These are phyloP conservation scores for Hirtodrosophila cameraria DNA, from an alignment of 2,888 invertebrate genomes.

Conservation along the genomic window DNA sequence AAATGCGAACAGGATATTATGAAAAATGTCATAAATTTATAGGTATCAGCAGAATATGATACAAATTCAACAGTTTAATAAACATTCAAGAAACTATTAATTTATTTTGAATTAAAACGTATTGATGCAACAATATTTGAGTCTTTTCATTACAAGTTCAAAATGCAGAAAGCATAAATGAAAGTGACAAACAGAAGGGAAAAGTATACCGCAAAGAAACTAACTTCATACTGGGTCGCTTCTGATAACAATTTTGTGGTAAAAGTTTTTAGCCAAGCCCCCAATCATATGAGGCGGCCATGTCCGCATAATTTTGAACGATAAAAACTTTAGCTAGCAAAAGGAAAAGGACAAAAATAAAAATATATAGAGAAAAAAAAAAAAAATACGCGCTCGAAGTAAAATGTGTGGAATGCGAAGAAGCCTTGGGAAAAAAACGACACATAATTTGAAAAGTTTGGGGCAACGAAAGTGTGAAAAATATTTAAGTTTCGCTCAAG, in stretches of 20 bases:
- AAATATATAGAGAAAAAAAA: constrained; percentile 22
- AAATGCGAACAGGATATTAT: too few relatives aligned
- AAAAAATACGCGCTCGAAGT: constrained; percentile 37
- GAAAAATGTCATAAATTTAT: too few relatives aligned
- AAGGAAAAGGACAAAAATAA: constrained; percentile 8
- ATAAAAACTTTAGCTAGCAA: constrained; percentile 65
- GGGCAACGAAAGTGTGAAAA: constrained; percentile 67
- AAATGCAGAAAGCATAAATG: constrained; percentile 1
- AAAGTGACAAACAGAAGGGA: too few relatives aligned
- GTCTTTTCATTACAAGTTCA: constrained; percentile 7
- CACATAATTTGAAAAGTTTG: constrained; percentile 78
- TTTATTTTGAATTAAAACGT: too few relatives aligned
- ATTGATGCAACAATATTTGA: background rate
- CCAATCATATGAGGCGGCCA: constrained; percentile 59
- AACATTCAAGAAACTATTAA: too few relatives aligned
- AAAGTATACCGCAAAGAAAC: constrained; percentile 6
- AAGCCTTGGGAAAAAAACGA: constrained; percentile 48
- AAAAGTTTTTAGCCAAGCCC: constrained; percentile 26
- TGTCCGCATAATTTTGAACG: constrained; percentile 66
- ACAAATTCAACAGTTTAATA: too few relatives aligned
- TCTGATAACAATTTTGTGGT: constrained; percentile 26
- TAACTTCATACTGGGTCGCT: constrained; percentile 2
- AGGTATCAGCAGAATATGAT: too few relatives aligned
- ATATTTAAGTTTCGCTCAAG: constrained; percentile 66
- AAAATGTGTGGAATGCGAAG: constrained; percentile 35